Percentiles rank a stretch among this genome's conserved stretches.
phyloP scores from a whole-genome alignment of 2,113 vertebrate species.

The Opisthocomus hoazin region DNA sequence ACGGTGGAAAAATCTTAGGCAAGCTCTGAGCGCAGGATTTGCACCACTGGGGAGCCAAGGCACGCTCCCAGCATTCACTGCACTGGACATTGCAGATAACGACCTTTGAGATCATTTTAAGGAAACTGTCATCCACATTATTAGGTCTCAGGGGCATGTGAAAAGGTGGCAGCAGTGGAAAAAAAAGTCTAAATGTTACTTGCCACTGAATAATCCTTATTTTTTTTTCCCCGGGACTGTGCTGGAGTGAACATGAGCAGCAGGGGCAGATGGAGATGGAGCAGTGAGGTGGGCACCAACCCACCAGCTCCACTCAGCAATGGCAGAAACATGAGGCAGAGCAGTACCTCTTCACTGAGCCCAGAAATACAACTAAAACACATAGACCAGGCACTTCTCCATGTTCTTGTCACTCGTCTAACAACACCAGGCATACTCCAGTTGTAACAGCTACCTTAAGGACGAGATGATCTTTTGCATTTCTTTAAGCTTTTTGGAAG shows the following conservation, averaged over 20 bases:
- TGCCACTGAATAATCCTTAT: neutral
- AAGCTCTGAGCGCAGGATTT: neutral
- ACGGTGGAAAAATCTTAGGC: neutral
- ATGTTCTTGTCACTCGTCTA: neutral
- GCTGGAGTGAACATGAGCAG: neutral
- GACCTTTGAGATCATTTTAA: neutral
- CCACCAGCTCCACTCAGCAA: rapidly evolving
- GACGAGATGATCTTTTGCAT: neutral
- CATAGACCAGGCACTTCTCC: neutral
- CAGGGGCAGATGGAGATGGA: neutral
- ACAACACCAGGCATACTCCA: neutral
- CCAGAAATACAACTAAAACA: neutral
- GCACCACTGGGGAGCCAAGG: neutral
- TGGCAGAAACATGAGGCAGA: rapidly evolving
- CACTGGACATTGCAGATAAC: neutral
- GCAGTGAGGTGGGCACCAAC: neutral
- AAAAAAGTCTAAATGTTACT: neutral
- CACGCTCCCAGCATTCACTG: neutral
- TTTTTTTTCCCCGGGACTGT: neutral
- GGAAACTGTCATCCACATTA: neutral
- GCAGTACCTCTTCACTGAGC: rapidly evolving
- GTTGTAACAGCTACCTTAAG: neutral
- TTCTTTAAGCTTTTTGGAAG: neutral
- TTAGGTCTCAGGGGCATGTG: neutral
- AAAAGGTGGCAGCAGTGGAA: neutral